These are phyloP conservation scores for Epinephelus malabaricus DNA, from an alignment of 2,797 vertebrate genomes.

Conservation along the genomic window DNA sequence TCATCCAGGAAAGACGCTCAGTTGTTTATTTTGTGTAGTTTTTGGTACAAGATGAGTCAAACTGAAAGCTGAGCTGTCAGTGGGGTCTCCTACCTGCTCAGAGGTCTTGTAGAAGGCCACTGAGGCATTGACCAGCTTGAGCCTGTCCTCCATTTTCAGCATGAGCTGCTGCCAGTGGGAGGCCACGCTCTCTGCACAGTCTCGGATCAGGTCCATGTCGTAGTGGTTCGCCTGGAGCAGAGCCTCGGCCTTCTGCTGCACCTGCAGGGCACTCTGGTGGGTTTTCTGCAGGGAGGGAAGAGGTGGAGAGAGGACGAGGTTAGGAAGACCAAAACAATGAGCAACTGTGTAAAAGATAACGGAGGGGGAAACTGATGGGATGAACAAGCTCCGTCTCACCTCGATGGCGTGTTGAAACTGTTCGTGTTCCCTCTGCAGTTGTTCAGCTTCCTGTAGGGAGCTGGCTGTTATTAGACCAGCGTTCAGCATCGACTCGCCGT, in stretches of 20 bases:
- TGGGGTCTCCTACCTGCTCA: conserved; percentile 88
- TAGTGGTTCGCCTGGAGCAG: conserved; percentile 98
- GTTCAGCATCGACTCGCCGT: conserved; percentile 98
- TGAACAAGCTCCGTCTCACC: conserved; percentile 76
- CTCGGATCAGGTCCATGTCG: conserved; percentile 98
- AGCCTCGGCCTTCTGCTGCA: conserved; percentile 98
- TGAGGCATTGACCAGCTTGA: conserved; percentile 98
- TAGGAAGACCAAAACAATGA: conserved; percentile 1
- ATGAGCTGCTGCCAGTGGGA: conserved; percentile 99
- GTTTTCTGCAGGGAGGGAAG: conserved; percentile 85
- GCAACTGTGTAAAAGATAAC: background rate
- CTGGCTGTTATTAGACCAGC: conserved; percentile 97
- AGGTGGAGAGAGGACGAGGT: background rate
- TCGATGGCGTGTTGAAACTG: conserved; percentile 99
- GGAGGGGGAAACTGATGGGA: background rate
- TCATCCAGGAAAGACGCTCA: background rate
- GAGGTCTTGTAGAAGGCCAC: conserved; percentile 99
- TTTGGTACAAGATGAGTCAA: no score
- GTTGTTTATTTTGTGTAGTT: background rate
- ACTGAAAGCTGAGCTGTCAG: no score
- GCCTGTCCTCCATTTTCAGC: conserved; percentile 99
- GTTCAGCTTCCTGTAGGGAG: conserved; percentile 97
- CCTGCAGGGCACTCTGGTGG: conserved; percentile 95
- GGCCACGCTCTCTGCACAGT: conserved; percentile 95
- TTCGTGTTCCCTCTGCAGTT: conserved; percentile 97